phyloP scores from a whole-genome alignment of 1,140 invertebrate genomes.

The Meteorus sp. region DNA sequence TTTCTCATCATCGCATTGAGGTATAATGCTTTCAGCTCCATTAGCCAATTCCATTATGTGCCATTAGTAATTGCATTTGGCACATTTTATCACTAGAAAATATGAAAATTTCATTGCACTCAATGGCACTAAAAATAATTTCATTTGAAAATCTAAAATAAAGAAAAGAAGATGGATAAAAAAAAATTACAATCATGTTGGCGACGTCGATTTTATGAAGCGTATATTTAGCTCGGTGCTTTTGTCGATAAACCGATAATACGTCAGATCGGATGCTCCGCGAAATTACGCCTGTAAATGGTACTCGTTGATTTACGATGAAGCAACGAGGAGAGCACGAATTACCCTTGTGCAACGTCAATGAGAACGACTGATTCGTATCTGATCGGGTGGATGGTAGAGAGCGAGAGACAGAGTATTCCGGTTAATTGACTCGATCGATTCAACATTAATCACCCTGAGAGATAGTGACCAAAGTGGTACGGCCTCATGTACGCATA shows the following conservation, averaged over 20 bases:
- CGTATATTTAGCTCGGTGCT: neutral
- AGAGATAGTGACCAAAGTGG: constrained; percentile 3
- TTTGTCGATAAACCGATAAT: constrained; percentile 10
- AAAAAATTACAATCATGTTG: too few species aligned
- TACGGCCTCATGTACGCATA: neutral
- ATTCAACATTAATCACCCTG: constrained; percentile 19
- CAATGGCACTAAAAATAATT: neutral
- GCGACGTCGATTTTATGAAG: neutral
- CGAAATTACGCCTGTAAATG: constrained; percentile 5
- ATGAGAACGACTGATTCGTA: constrained; percentile 22
- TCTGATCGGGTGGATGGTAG: too few species aligned
- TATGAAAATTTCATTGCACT: neutral
- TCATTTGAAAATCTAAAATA: neutral
- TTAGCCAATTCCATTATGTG: too few species aligned
- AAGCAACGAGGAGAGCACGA: neutral
- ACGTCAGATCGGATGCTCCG: constrained; percentile 6
- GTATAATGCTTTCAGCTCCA: too few species aligned
- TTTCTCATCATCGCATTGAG: too few species aligned
- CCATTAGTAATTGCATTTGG: constrained; percentile 1
- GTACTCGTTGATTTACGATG: constrained; percentile 15
- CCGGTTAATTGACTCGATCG: constrained; percentile 24
- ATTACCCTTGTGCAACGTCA: constrained; percentile 14
- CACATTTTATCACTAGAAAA: neutral
- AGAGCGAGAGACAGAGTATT: too few species aligned
- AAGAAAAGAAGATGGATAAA: neutral